Percentiles rank a stretch among this genome's conserved stretches.
These are phyloP conservation scores for Noctua fimbriata DNA, from an alignment of 2,888 invertebrate species.

Conservation along the genomic window DNA sequence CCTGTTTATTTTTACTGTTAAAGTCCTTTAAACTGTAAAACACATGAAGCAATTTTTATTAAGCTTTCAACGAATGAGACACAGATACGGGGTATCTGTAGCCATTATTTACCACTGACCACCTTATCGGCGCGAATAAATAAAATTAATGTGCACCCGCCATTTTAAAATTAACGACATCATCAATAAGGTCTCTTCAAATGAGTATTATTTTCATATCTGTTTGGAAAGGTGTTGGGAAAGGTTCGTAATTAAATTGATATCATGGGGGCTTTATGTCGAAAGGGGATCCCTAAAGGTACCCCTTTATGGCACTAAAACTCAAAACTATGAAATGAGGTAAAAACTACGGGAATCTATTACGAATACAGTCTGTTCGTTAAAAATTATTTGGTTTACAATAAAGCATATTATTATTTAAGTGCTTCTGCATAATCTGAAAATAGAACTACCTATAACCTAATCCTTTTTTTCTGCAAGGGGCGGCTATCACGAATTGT, in stretches of 20 bases:
- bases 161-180: conserved; percentile 46
- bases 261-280: background rate
- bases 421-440: background rate
- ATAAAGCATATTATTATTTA: background rate
- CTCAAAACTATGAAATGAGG: background rate
- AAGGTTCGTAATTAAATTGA: background rate
- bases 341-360: background rate
- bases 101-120: conserved; percentile 46
- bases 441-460: background rate
- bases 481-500: background rate
- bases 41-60: conserved; percentile 43
- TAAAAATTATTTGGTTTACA: background rate
- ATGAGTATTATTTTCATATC: conserved; percentile 29
- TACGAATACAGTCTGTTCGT: background rate
- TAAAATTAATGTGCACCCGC: conserved; percentile 52
- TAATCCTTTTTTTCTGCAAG: background rate
- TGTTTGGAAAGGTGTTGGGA: conserved; percentile 4
- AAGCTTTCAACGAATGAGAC: conserved; percentile 58
- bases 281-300: background rate
- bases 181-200: conserved; percentile 39
- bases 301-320: background rate
- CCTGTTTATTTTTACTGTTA: background rate
- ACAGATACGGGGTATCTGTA: no score
- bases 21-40: conserved; percentile 21
- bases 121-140: conserved; percentile 60